These are phyloP conservation scores for Agonum fuliginosum DNA, from an alignment of 2,888 invertebrate genomes.

Conservation along the genomic window DNA sequence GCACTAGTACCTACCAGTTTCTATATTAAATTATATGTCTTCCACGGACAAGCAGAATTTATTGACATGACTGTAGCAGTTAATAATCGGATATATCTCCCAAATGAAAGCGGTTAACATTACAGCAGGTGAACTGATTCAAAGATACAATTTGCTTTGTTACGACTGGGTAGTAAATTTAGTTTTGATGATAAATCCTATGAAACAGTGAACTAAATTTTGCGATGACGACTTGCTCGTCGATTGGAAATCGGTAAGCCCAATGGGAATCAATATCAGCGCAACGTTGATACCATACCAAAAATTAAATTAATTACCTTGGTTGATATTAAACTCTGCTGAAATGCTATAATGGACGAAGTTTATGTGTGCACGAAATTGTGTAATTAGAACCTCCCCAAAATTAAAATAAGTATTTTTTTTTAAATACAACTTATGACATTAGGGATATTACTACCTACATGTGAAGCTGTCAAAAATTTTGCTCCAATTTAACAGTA, in stretches of 20 bases:
- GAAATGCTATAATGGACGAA: slow-evolving; percentile 14
- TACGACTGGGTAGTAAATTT: background rate
- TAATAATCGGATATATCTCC: background rate
- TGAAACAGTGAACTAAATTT: background rate
- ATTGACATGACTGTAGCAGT: too few relatives aligned
- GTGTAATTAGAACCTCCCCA: too few relatives aligned
- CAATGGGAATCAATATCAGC: slow-evolving; percentile 20
- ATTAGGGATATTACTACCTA: too few relatives aligned
- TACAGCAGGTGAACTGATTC: slow-evolving; percentile 7
- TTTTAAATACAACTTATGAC: too few relatives aligned
- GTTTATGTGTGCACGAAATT: too few relatives aligned
- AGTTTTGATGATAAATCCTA: background rate
- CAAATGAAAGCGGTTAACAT: too few relatives aligned
- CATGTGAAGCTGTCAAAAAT: too few relatives aligned
- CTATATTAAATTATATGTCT: too few relatives aligned
- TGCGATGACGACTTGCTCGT: slow-evolving; percentile 10
- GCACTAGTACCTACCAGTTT: too few relatives aligned
- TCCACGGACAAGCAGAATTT: too few relatives aligned
- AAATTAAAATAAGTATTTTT: too few relatives aligned
- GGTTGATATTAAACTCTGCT: slow-evolving; percentile 27
- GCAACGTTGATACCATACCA: slow-evolving; percentile 14
- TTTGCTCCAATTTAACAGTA: too few relatives aligned
- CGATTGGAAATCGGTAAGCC: slow-evolving; percentile 12
- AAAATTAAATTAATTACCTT: slow-evolving; percentile 43
- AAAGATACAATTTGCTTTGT: slow-evolving; percentile 3